phyloP scores from a whole-genome alignment of 37 sponge, comb jelly and placozoan species.

The Lycopodina hypogea region DNA sequence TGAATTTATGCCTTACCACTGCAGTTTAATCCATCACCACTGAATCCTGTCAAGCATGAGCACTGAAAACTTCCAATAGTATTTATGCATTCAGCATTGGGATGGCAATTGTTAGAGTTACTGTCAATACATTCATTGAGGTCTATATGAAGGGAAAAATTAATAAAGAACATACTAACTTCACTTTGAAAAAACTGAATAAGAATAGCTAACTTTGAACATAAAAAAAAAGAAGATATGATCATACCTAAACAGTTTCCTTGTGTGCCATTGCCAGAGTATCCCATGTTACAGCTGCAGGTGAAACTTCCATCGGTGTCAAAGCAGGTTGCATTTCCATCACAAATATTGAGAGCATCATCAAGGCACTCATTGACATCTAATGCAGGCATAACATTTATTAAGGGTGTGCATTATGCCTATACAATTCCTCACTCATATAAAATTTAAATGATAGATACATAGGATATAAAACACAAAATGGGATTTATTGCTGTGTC shows the following conservation, averaged over 20 bases:
- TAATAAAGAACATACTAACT: not conserved
- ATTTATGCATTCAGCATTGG: slow-evolving; percentile 30
- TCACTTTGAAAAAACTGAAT: not conserved
- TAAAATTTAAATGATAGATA: too few relatives aligned
- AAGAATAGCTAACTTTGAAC: not conserved
- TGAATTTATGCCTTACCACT: slow-evolving; percentile 32
- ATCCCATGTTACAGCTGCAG: slow-evolving; percentile 47
- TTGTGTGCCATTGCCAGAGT: slow-evolving; percentile 18
- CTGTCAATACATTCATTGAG: slow-evolving; percentile 22
- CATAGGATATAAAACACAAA: not conserved
- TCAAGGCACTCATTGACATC: slow-evolving; percentile 41
- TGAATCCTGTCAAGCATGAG: slow-evolving; percentile 31
- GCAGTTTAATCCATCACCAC: slow-evolving; percentile 37
- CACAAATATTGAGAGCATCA: slow-evolving; percentile 1
- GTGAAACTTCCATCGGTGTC: slow-evolving; percentile 42
- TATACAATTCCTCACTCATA: too few relatives aligned
- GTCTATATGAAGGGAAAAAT: slow-evolving; percentile 2
- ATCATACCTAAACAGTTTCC: not conserved
- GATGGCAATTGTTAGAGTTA: not conserved
- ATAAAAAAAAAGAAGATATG: too few relatives aligned
- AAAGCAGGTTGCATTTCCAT: slow-evolving; percentile 31
- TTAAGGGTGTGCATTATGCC: not conserved
- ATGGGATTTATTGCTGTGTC: not conserved
- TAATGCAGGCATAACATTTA: not conserved
- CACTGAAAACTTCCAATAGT: slow-evolving; percentile 45